Base-by-base conservation (phyloP, 2,797 vertebrate genomes). In the Malurus splendens region DNA sequence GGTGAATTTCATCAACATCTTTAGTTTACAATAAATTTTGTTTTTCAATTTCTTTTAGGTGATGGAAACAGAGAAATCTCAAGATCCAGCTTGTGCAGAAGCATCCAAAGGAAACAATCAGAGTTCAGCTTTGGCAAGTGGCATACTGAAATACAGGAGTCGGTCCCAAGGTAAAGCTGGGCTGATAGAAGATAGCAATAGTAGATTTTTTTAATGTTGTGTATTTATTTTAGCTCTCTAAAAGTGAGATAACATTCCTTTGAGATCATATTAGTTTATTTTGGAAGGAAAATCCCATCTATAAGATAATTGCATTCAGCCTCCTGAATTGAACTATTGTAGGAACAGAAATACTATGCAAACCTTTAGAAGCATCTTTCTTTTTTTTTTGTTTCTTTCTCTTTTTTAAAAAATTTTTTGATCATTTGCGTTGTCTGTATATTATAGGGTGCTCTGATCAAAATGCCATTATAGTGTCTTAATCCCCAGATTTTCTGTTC, bases 141-240 rank as follows among this genome's bases (percentile, higher is more conserved):
- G 94, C 56, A 96, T 98, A 87, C 94, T 97, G 95, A 99, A 99
- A 92, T 98, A 98, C 88, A 97, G 97, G 96, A 98, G 98, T 90
- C 96, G 98, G 57, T 97, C 98, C 19, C 98, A 98, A 97, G 98
- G 98, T 99, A 90, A 82, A 89, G 90, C 66, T 24, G 23, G 7
- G 14, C 14, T 10, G 18, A 16, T 42, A 50, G 54, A 87, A 85
- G 33, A 51, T 54, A 59, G 39, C 33, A 70, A 22, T 14, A 48
- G 10, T n/a, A 55, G 23, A 18, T n/a, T 55, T 75, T n/a, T 60
- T 75, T 55, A 57, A 22, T 41, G 23, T 16, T 38, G 7, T 55
- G 6, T 80, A 9, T 73, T 80, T 89, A 44, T 75, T 88, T 73
- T 56, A 48, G 12, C 25, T 74, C 12, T 78, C n/a, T 75, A 9